These are phyloP conservation scores for Piezodorus guildinii DNA, from an alignment of 1,140 invertebrate species.

Conservation along the genomic window DNA sequence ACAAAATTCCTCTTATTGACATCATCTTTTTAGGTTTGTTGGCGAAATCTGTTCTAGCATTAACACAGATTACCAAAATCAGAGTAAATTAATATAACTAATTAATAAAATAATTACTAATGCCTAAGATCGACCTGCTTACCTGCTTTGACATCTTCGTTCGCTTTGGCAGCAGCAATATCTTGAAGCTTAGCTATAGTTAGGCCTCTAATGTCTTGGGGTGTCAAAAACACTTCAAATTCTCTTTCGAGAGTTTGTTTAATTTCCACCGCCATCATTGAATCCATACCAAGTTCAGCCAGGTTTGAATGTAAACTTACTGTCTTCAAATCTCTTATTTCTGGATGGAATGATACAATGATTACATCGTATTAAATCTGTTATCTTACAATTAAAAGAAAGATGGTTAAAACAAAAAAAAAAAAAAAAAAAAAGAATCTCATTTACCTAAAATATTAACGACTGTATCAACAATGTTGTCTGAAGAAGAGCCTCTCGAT, in stretches of 20 bases:
- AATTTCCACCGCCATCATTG: constrained; percentile 72
- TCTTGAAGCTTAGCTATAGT: constrained; percentile 41
- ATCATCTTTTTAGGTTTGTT: too few relatives aligned
- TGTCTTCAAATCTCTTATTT: constrained; percentile 40
- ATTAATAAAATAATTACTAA: too few relatives aligned
- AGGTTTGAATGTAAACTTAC: constrained; percentile 53
- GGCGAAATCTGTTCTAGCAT: too few relatives aligned
- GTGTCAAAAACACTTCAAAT: constrained; percentile 63
- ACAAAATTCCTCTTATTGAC: too few relatives aligned
- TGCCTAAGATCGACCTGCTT: too few relatives aligned
- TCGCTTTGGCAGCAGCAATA: constrained; percentile 30
- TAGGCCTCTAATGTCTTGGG: constrained; percentile 61
- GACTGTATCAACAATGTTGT: constrained; percentile 50
- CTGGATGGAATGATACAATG: constrained; percentile 29
- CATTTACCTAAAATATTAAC: constrained; percentile 48
- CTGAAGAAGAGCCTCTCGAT: constrained; percentile 39
- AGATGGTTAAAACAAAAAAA: too few relatives aligned
- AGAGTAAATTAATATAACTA: too few relatives aligned
- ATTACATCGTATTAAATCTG: not conserved
- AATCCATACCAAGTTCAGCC: constrained; percentile 73
- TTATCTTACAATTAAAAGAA: too few relatives aligned
- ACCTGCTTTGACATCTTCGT: too few relatives aligned
- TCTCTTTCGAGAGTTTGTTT: constrained; percentile 75
- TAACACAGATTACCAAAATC: too few relatives aligned
- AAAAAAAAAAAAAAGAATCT: too few relatives aligned